phyloP scores from a whole-genome alignment of 2,797 vertebrate genomes.

The Spinus olivaceus region DNA sequence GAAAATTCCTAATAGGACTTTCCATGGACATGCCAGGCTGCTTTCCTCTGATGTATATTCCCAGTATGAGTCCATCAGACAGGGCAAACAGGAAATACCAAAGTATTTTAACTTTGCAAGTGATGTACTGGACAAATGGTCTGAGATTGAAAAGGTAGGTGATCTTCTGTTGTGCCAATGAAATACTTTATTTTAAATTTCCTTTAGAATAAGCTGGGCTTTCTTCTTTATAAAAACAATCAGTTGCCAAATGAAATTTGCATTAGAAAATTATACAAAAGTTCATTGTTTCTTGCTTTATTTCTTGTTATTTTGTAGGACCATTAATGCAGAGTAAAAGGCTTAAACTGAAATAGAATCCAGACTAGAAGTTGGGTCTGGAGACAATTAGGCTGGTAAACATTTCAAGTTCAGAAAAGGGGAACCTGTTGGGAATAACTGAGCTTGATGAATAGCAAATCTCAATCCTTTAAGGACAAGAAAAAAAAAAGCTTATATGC shows the following conservation, averaged over 20 bases:
- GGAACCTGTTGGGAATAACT: background rate
- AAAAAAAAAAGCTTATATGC: background rate
- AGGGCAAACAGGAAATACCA: conserved; percentile 64
- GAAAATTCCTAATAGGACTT: background rate
- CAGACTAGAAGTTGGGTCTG: background rate
- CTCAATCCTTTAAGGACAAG: background rate
- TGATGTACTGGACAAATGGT: conserved; percentile 81
- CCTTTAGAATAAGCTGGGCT: background rate
- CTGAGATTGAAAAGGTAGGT: conserved; percentile 76
- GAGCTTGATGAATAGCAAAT: background rate
- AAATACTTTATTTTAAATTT: background rate
- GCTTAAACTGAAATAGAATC: background rate
- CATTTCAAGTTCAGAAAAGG: background rate
- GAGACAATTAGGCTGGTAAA: background rate
- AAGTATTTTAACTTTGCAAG: conserved; percentile 80
- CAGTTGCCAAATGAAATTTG: background rate
- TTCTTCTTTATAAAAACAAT: background rate
- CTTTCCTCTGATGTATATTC: conserved; percentile 59
- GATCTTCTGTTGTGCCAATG: background rate
- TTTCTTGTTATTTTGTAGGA: background rate
- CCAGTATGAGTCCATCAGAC: conserved; percentile 57
- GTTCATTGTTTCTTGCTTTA: background rate
- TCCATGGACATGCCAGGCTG: background rate
- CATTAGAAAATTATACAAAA: background rate
- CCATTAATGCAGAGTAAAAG: background rate